A percentile compares a stretch with the other conserved stretches of the same genome.
Evolutionary conservation across 2,797 vertebrate species (phyloP).

Genomic region (Margarornis squamiger): DNA sequence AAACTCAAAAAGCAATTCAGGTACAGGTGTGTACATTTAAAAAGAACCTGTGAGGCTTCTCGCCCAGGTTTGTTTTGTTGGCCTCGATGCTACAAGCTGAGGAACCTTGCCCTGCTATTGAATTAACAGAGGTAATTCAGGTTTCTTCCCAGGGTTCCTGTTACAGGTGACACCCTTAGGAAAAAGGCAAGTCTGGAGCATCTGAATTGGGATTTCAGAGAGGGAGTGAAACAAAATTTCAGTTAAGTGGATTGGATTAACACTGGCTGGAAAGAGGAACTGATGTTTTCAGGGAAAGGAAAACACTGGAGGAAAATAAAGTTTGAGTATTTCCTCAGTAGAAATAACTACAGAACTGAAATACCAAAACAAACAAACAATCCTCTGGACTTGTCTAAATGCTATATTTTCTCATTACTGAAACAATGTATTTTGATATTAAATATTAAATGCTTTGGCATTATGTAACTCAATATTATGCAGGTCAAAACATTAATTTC

Average conservation of each 20-base stretch:
- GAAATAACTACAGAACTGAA: neutral
- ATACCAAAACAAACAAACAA: neutral
- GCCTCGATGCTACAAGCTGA: neutral
- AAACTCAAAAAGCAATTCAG: neutral
- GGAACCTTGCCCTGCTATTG: neutral
- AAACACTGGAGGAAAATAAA: neutral
- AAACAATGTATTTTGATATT: neutral
- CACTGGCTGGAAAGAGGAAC: neutral
- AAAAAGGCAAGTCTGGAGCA: neutral
- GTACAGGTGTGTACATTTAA: neutral
- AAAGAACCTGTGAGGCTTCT: neutral
- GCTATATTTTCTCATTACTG: neutral
- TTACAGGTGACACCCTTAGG: neutral
- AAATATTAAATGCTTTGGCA: neutral
- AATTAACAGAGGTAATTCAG: neutral
- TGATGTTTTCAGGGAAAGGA: neutral
- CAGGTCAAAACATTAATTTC: neutral
- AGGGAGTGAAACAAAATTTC: neutral
- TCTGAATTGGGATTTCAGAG: neutral
- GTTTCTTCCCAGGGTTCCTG: neutral
- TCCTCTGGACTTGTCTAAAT: neutral
- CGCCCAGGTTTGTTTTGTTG: neutral
- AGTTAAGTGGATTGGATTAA: neutral
- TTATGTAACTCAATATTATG: neutral
- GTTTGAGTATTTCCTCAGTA: neutral